Conservation (phyloP, 2,113 vertebrate species). For the Andinoacara biseriatus region DNA sequence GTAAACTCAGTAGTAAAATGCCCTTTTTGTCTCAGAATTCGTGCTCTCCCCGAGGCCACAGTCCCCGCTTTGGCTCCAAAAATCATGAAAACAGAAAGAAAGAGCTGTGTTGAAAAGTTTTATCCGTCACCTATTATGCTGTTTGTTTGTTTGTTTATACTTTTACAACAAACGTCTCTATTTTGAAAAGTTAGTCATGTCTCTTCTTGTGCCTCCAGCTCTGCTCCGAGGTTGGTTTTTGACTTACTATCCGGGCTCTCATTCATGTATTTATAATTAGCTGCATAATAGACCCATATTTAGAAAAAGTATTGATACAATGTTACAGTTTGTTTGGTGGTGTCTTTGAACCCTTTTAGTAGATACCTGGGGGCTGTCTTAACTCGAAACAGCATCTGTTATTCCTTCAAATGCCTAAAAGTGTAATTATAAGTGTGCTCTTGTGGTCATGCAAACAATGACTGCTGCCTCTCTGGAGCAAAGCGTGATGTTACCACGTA, state of each 20-base stretch:
- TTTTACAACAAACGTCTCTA: neutral
- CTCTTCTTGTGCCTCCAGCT: neutral
- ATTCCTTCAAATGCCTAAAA: neutral
- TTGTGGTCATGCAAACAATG: neutral
- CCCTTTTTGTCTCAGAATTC: conserved; percentile 13
- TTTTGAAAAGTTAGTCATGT: neutral
- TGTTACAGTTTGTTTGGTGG: neutral
- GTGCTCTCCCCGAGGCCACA: neutral
- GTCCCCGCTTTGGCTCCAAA: neutral
- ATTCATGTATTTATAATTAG: neutral
- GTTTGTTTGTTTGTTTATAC: neutral
- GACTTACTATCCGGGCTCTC: neutral
- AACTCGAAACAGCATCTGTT: neutral
- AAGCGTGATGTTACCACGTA: neutral
- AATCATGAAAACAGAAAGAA: conserved; percentile 14
- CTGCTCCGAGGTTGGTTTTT: conserved; percentile 13
- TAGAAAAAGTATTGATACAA: neutral
- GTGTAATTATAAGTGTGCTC: neutral
- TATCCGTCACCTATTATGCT: conserved; percentile 12
- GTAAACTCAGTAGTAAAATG: conserved; percentile 11
- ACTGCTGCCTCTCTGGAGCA: neutral
- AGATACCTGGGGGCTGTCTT: neutral
- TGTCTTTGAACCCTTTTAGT: conserved; percentile 11
- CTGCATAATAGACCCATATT: neutral
- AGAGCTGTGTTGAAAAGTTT: neutral